Conservation (phyloP, 2,113 vertebrate species). For the Pheucticus melanocephalus region DNA sequence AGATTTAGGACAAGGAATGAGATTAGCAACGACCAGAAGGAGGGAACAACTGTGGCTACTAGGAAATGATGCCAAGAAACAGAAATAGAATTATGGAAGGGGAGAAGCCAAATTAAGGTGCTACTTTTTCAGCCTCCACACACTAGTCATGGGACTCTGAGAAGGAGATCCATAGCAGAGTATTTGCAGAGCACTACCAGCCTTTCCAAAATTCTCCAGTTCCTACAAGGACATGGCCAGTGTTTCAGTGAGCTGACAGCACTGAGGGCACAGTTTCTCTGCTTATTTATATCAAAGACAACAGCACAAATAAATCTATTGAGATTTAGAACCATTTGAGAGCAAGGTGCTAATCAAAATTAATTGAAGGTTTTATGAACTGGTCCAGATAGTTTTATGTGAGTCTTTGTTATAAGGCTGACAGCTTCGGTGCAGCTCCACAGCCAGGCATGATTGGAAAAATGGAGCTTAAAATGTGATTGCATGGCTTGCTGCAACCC, state of each 20-base stretch:
- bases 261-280: neutral
- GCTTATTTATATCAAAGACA: neutral
- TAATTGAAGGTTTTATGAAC: neutral
- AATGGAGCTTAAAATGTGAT: neutral
- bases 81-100: neutral
- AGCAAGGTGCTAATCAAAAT: neutral
- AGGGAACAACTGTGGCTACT: neutral
- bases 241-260: neutral
- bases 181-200: neutral
- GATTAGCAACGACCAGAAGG: neutral
- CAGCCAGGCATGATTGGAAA: neutral
- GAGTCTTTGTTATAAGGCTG: neutral
- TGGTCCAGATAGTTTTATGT: neutral
- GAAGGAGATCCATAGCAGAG: neutral
- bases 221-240: neutral
- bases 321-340: neutral
- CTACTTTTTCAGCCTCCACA: neutral
- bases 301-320: neutral
- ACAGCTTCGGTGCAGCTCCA: neutral
- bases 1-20: neutral
- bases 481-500: neutral
- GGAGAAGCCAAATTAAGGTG: neutral
- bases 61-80: neutral
- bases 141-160: neutral
- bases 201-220: neutral